Evolutionary conservation across 1,140 invertebrate genomes (phyloP), one percentile per base, ranked within the genome.

Genomic region (Drosophila rufa): DNA sequence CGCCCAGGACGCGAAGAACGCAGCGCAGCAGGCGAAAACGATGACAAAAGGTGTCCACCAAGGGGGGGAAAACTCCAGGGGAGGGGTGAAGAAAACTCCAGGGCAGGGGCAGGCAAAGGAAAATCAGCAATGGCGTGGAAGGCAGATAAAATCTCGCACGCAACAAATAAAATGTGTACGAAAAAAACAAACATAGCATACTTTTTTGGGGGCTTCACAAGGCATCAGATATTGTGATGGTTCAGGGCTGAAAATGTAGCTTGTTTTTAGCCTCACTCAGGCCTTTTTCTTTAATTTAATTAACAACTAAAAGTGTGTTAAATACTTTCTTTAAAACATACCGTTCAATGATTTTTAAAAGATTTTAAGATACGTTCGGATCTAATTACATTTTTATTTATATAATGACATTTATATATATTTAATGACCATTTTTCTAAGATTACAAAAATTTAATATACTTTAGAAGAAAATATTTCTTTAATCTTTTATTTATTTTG

Each of bases 11-110:
- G 65, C 76, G 45, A 45, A 43, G 56, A 38, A 55, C 46, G 51
- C 69, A 56, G 51, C 69, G 42, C 69, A 64, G 67, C 55, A 50
- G 73, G 50, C 65, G 66, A 62, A 79, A 89, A 89, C 84, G 84
- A 87, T 87, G 83, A 87, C 83, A 87, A 87, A 87, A 87, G 83
- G 83, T 89, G 80, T 62, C 80, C 77, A 56, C 59, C 40, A 17
- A 45, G 57, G 55, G 27, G 27, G 19, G 58, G 22, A 30, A 22
- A 42, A 43, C 25, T 11, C 38, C 30, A 38, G 14, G 43, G 25
- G 19, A 15, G 36, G 38, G 33, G 30, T 12, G 22, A 58, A 27
- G 12, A 27, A 50, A 65, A 7, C 40, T 15, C 48, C 17, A 15
- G 38, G 15, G 22, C 40, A 33, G 38, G 2, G 62, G 12, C 2